Evolutionary conservation across 2,113 vertebrate species (phyloP), one percentile per base, ranked within the genome.

Genomic region (Thalassoma bifasciatum): DNA sequence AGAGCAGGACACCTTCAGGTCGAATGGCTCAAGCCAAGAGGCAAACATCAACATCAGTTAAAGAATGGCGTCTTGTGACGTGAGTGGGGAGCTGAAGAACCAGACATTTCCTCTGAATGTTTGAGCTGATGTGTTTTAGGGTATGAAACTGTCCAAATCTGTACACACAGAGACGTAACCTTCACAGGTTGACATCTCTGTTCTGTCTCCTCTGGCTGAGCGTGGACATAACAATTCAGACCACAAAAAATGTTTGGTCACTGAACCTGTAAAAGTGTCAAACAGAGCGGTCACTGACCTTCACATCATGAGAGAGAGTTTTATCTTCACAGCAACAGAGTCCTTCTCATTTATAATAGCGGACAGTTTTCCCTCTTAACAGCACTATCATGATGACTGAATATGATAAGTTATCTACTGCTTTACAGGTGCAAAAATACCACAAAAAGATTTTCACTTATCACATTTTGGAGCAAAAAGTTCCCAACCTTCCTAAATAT

Each of bases 1-100:
- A 58, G 73, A 89, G 80, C 83, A 86, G 76, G 72, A 70, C 68
- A 77, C 72, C 82, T 65, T 75, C 71, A 34, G 76, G 63, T 88
- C 72, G 44, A 77, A 81, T 30, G 74, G 75, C 70, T 83, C 61
- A 57, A 74, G 59, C 47, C 56, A 3, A 40, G 23, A 77, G 73
- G 77, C 71, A 42, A 71, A 82, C 62, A 60, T 37, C 56, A 24
- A 56, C 38, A 51, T 84, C 81, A 83, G 69, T 60, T 65, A 70
- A 24, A 58, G 53, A 47, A 58, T 40, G 50, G 75, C 22, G 75
- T 66, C 49, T 44, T 51, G 69, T 22, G 59, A 17, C 30, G 56
- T 26, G 58, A 12, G 44, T 52, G 12, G 38, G 13, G 13, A 36
- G 46, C 17, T 2, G 8, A 30, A 30, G 10, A 7, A 42, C 14